Percentiles rank a stretch among this genome's conserved stretches.
These are phyloP conservation scores for Glossosoma conforme DNA, from an alignment of 1,140 invertebrate species.

Conservation along the genomic window DNA sequence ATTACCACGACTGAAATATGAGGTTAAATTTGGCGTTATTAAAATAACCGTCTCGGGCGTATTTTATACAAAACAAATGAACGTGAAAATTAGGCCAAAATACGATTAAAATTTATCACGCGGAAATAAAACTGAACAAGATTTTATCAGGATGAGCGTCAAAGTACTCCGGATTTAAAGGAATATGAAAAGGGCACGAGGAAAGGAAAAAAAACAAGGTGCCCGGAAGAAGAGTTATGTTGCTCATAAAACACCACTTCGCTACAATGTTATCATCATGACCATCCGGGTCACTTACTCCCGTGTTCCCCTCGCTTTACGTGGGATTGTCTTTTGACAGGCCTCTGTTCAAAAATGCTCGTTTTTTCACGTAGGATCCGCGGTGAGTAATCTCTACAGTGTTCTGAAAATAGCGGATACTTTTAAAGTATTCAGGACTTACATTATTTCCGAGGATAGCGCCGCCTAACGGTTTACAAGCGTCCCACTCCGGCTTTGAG, in stretches of 20 bases:
- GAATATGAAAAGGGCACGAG: not conserved
- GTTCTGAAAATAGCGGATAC: not conserved
- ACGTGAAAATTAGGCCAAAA: no score
- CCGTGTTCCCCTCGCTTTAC: slow-evolving; percentile 18
- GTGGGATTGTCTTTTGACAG: slow-evolving; percentile 30
- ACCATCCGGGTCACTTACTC: slow-evolving; percentile 24
- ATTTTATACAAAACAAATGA: no score
- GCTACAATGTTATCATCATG: slow-evolving; percentile 27
- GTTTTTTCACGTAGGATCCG: slow-evolving; percentile 13
- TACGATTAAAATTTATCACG: no score
- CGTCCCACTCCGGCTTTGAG: no score
- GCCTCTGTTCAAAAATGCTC: slow-evolving; percentile 18
- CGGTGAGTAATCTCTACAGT: slow-evolving; percentile 9
- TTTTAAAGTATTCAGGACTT: not conserved
- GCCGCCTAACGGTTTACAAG: no score
- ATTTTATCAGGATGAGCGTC: no score
- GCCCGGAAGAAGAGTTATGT: slow-evolving; percentile 18
- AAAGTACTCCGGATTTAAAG: not conserved
- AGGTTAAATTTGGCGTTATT: no score
- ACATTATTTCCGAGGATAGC: no score
- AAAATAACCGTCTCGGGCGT: no score
- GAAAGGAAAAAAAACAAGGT: slow-evolving; percentile 18
- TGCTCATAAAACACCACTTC: slow-evolving; percentile 27
- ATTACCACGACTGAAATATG: no score
- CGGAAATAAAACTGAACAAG: no score